Evolutionary conservation across 2,797 vertebrate species (phyloP), one percentile per base, ranked within the genome.

Genomic region (Falco rusticolus): DNA sequence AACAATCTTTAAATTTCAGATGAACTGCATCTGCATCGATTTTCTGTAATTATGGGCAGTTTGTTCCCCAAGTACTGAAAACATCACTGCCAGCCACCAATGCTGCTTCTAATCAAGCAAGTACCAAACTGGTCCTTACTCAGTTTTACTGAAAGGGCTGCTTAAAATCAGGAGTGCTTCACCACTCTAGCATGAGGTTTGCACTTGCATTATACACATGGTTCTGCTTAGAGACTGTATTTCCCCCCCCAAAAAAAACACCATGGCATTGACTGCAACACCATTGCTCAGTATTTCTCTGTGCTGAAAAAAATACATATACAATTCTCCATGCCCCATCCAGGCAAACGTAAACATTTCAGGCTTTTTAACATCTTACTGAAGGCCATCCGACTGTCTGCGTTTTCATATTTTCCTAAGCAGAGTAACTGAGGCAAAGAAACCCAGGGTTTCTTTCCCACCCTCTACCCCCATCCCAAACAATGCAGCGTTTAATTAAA

Each of bases 401-500:
- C 89, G 91, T 87, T 89, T 90, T 66, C 39, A 16, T 71, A 84
- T 86, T 83, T 91, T 76, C 93, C 86, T 83, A 91, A 79, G 71
- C 48, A 75, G 28, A 82, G 26, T 66, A 94, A 97, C 11, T 71
- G 48, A 84, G 63, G 64, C 74, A 95, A 79, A 96, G 41, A 15
- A 93, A 75, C 77, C 82, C 84, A 94, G 90, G 50, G 53, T 60
- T 87, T 93, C 82, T 94, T 91, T 93, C 90, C 95, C 93, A 96
- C 89, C 70, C 83, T 84, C 89, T 69, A 94, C 61, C 66, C 84
- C 80, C 77, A 77, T 24, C 50, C 85, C 77, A 97, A 95, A 97
- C 95, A 97, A 96, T 83, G 34, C 18, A 34, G 84, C 51, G 60
- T 63, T 83, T 94, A 90, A 97, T 96, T 95, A 95, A 89, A 95